Conservation (phyloP, 2,113 vertebrate species). For the Monopterus albus region DNA sequence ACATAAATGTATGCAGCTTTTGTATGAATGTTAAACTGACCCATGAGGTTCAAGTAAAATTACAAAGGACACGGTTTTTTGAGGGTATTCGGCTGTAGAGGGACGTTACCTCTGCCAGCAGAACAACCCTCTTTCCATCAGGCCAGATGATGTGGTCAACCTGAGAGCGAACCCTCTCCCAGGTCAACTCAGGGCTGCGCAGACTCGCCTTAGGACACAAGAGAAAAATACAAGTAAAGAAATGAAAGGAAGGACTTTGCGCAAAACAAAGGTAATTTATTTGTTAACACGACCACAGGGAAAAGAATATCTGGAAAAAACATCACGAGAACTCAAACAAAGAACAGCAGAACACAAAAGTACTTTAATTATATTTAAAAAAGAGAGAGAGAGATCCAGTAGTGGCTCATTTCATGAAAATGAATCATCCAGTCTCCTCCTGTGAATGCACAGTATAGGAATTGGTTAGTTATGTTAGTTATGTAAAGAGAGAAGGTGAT, state of each 20-base stretch:
- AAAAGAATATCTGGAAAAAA: not conserved
- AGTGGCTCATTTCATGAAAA: not conserved
- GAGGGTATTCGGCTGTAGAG: not conserved
- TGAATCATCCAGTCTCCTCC: not conserved
- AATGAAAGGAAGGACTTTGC: not conserved
- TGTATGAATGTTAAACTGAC: no score
- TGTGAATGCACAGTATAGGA: no score
- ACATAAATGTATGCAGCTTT: no score
- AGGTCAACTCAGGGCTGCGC: slow-evolving; percentile 96
- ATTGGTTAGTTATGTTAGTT: not conserved
- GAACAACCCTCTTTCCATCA: slow-evolving; percentile 94
- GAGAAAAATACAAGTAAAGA: not conserved
- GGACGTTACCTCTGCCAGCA: slow-evolving; percentile 91
- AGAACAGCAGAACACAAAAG: not conserved
- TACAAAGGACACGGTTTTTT: not conserved
- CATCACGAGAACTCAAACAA: not conserved
- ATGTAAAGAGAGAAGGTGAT: not conserved
- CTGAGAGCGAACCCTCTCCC: slow-evolving; percentile 97
- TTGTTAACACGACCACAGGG: not conserved
- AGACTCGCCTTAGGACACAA: slow-evolving; percentile 88
- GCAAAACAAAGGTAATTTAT: not conserved
- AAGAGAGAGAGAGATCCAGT: not conserved
- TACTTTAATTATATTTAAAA: no score
- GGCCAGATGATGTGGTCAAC: slow-evolving; percentile 99
- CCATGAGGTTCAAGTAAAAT: no score